Evolutionary conservation across 2,113 vertebrate species (phyloP).

Genomic region (Motacilla alba): DNA sequence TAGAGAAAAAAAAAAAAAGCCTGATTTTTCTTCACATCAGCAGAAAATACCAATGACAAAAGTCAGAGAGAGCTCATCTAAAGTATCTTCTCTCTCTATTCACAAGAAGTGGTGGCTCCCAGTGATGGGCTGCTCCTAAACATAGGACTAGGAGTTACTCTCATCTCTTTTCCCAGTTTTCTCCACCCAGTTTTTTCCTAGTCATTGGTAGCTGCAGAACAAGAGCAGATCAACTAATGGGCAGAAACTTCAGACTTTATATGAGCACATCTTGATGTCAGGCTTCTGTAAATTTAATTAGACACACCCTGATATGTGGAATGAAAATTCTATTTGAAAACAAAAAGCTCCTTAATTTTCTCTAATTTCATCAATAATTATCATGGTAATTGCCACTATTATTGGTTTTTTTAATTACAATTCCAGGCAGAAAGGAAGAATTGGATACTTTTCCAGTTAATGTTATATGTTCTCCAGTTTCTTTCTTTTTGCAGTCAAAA

Average conservation of each 20-base stretch:
- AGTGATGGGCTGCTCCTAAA: background rate
- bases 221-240: background rate
- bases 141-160: accelerated
- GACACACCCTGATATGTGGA: background rate
- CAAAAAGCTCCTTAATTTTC: background rate
- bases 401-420: background rate
- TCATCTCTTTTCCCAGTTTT: background rate
- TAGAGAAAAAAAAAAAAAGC: background rate
- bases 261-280: background rate
- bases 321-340: background rate
- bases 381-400: background rate
- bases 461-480: background rate
- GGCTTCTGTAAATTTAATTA: background rate
- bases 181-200: accelerated
- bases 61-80: background rate
- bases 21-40: background rate
- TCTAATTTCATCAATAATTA: background rate
- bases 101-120: background rate
- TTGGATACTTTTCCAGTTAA: background rate
- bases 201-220: background rate
- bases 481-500: background rate
- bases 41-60: background rate
- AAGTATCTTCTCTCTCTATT: background rate
- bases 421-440: background rate
- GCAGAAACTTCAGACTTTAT: background rate